A percentile compares a stretch with the other conserved stretches of the same genome.
Conservation (phyloP, 2,113 vertebrate genomes). For the Bos indicus region DNA sequence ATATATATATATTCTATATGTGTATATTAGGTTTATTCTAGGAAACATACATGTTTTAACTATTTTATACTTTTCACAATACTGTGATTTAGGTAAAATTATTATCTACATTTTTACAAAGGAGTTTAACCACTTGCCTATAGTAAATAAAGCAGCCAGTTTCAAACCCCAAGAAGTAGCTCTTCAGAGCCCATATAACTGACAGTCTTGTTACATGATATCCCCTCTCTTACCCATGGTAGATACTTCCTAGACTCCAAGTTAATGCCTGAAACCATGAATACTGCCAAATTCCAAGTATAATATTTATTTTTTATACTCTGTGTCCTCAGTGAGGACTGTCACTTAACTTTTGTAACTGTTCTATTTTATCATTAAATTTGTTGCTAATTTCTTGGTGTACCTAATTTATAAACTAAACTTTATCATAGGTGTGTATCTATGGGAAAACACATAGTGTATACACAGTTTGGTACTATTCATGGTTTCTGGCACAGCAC, state of each 20-base stretch:
- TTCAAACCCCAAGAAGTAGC: background rate
- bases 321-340: background rate
- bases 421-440: background rate
- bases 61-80: background rate
- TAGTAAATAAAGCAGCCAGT: no score
- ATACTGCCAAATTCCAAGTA: background rate
- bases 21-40: background rate
- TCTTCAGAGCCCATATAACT: fast-evolving
- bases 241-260: background rate
- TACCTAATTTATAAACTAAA: background rate
- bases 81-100: background rate
- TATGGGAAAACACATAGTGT: background rate
- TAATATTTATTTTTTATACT: background rate
- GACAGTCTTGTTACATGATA: background rate
- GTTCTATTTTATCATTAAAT: background rate
- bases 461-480: background rate
- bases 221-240: background rate
- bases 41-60: background rate
- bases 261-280: background rate
- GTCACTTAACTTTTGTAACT: background rate
- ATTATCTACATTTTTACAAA: background rate
- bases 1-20: background rate
- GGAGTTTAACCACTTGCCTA: background rate
- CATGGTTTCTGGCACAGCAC: background rate
- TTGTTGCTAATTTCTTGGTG: background rate